A percentile compares a stretch with the other conserved stretches of the same genome.
Evolutionary conservation across 2,797 vertebrate genomes (phyloP).

Genomic region (Varecia variegata): DNA sequence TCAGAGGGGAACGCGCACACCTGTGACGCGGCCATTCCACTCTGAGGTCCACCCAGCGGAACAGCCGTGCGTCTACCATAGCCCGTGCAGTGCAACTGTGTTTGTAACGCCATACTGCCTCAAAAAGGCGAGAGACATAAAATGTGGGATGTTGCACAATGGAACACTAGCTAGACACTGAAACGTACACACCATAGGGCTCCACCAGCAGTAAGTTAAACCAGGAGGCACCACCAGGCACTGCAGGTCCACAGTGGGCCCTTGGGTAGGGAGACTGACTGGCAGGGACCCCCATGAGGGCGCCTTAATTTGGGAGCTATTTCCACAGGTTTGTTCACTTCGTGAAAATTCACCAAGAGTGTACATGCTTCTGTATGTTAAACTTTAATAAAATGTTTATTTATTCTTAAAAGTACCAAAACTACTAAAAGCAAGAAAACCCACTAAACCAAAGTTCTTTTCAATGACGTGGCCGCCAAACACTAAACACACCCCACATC

Average conservation of each 20-base stretch:
- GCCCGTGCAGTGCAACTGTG: rapidly evolving
- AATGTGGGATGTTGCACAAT: rapidly evolving
- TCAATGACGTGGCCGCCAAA: background rate
- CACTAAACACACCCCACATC: background rate
- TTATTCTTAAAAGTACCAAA: background rate
- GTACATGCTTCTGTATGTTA: background rate
- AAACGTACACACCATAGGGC: rapidly evolving
- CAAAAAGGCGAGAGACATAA: rapidly evolving
- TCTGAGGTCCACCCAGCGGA: background rate
- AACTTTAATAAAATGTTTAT: background rate
- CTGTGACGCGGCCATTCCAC: background rate
- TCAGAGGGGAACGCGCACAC: background rate
- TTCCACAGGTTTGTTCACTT: background rate
- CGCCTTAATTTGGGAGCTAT: background rate
- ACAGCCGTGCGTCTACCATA: rapidly evolving
- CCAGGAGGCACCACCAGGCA: background rate
- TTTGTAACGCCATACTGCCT: rapidly evolving
- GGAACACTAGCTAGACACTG: background rate
- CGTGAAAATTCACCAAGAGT: background rate
- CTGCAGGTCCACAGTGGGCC: background rate
- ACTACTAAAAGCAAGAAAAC: background rate
- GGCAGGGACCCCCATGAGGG: background rate
- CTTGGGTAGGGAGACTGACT: background rate
- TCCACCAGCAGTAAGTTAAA: background rate
- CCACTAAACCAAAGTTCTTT: background rate